phyloP scores from a whole-genome alignment of 1,140 invertebrate species.

The Drosophila persimilis region DNA sequence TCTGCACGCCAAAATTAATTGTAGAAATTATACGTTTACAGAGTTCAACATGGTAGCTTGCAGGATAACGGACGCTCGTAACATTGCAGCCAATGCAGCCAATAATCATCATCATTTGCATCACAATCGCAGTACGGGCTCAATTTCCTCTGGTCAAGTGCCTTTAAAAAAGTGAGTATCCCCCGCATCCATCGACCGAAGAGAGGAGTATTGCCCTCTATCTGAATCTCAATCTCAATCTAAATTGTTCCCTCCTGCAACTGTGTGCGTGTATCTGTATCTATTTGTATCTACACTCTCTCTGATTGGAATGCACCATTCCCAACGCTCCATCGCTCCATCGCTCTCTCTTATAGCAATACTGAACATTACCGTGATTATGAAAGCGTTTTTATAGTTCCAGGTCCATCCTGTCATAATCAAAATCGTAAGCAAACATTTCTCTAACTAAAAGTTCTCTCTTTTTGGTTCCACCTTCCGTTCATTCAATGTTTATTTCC shows the following conservation, averaged over 20 bases:
- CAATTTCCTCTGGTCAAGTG: slow-evolving; percentile 93
- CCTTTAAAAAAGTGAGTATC: slow-evolving; percentile 97
- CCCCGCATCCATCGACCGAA: background rate
- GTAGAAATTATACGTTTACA: slow-evolving; percentile 89
- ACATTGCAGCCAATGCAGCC: slow-evolving; percentile 88
- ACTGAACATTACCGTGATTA: slow-evolving; percentile 87
- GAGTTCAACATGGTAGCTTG: slow-evolving; percentile 99
- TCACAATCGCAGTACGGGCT: slow-evolving; percentile 82
- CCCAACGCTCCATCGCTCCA: slow-evolving; percentile 36
- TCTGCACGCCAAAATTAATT: slow-evolving; percentile 85
- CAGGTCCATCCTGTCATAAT: slow-evolving; percentile 86
- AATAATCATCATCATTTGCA: slow-evolving; percentile 83
- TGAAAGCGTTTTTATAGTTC: slow-evolving; percentile 90
- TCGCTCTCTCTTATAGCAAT: slow-evolving; percentile 73
- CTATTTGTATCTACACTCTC: slow-evolving; percentile 37
- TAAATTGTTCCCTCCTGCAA: slow-evolving; percentile 3
- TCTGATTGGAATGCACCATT: slow-evolving; percentile 58
- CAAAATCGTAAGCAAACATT: slow-evolving; percentile 81
- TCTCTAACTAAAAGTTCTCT: slow-evolving; percentile 39
- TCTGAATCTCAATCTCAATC: slow-evolving; percentile 12
- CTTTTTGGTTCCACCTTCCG: slow-evolving; percentile 18
- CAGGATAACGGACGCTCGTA: slow-evolving; percentile 95
- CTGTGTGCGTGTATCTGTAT: slow-evolving; percentile 31
- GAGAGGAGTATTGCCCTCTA: background rate
- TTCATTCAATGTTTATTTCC: slow-evolving; percentile 20